Base-by-base conservation (phyloP, 2,888 invertebrate genomes). In the Sesia apiformis region DNA sequence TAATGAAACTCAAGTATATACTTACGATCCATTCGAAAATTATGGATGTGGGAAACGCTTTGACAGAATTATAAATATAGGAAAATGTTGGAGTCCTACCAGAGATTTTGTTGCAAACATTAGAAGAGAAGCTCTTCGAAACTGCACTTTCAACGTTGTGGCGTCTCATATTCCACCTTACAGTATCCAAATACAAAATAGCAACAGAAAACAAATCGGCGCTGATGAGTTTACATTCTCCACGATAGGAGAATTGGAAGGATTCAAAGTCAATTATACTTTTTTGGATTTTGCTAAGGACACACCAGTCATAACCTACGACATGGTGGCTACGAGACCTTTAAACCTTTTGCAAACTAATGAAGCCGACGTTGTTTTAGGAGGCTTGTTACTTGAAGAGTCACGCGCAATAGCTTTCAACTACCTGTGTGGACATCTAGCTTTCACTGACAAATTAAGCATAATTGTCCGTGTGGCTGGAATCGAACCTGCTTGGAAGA, bases 11-110 rank as follows among this genome's bases (percentile, higher is more conserved):
- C 59, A 75, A 3, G 49, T 83, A 7, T 81, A 73, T 56, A 69
- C 77, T 1, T 84, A 81, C 58, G 76, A 84, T 58, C 77, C 83
- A 0, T 83, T 70, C 50, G 72, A 76, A 54, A 75, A 83, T 51
- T 75, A 69, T 52, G 72, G 70, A 0, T 84, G 84, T 53, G 84
- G 84, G n/a, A 72, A 68, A 54, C 67, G 70, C 49, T 83, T 74
- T 55, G 61, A 64, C 3, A 58, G 63, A 40, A 58, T 84, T 6
- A 72, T 74, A 38, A 56, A 63, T 40, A 62, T 66, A 3, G 84
- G 84, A 4, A 60, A 66, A 54, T 84, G 84, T 57, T 58, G 57
- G 7, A 52, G 61, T n/a, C 5, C 58, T 3, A 53, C 58, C 0
- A 40, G 39, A 1, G n/a, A 51, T 68, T 51, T 57, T 79, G 6